Conservation (phyloP, 1,140 invertebrate genomes). For the Rhagoletis zephyria region DNA sequence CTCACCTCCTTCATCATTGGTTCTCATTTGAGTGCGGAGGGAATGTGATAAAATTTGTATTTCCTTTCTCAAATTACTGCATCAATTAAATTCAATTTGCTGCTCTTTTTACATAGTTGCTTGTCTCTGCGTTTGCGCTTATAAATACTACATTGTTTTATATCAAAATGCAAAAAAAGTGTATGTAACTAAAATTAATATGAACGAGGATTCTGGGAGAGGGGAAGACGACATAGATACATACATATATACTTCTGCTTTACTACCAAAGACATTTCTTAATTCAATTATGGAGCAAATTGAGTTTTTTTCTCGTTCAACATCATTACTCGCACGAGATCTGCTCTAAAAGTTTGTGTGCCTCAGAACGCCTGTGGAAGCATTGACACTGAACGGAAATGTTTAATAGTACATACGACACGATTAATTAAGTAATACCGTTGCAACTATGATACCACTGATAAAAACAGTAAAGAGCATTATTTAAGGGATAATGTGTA, state of each 20-base stretch:
- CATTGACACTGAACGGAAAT: slow-evolving; percentile 74
- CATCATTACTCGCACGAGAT: slow-evolving; percentile 57
- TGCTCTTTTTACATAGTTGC: slow-evolving; percentile 59
- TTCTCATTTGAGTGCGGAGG: slow-evolving; percentile 60
- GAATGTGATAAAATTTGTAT: slow-evolving; percentile 51
- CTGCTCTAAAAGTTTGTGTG: not conserved
- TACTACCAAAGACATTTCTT: slow-evolving; percentile 58
- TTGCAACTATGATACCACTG: not conserved
- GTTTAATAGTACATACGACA: slow-evolving; percentile 70
- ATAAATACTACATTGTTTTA: not conserved
- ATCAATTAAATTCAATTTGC: slow-evolving; percentile 72
- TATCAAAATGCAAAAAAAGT: slow-evolving; percentile 18
- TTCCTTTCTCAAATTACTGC: slow-evolving; percentile 59
- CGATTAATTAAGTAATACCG: slow-evolving; percentile 58
- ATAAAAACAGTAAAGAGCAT: not conserved
- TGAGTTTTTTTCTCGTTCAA: slow-evolving; percentile 25
- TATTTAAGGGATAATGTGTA: not conserved
- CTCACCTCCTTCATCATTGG: not conserved
- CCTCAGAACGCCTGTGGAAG: slow-evolving; percentile 57
- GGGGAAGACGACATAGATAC: not conserved
- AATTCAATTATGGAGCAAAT: slow-evolving; percentile 70
- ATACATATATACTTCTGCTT: slow-evolving; percentile 46
- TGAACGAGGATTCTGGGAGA: not conserved
- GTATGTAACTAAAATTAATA: not conserved
- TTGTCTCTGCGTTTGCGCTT: not conserved